These are phyloP conservation scores for Hystrix cristata DNA, from an alignment of 2,113 vertebrate genomes.

Conservation along the genomic window DNA sequence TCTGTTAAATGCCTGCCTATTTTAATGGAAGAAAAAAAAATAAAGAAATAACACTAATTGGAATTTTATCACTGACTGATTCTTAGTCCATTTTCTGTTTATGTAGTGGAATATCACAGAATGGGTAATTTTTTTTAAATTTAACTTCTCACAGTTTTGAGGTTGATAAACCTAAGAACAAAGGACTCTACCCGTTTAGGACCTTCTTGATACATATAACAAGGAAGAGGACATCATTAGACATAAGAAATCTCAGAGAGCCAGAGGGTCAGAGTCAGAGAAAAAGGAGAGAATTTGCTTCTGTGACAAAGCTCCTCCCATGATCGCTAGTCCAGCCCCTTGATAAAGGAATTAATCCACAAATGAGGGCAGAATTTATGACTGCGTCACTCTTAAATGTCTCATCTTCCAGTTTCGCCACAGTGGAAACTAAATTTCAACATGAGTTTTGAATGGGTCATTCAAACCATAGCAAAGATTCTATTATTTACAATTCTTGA, in stretches of 20 bases:
- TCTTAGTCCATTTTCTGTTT: background rate
- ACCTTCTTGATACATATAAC: background rate
- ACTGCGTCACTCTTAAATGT: background rate
- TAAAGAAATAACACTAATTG: background rate
- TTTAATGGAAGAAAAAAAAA: background rate
- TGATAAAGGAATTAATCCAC: background rate
- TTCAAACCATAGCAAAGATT: background rate
- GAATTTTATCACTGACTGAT: background rate
- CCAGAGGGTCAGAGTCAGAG: background rate
- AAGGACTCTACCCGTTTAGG: background rate
- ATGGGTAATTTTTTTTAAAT: background rate
- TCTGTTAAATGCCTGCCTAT: background rate
- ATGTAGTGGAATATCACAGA: background rate
- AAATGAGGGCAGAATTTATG: background rate
- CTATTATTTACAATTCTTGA: background rate
- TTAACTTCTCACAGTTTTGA: background rate
- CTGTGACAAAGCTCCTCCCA: background rate
- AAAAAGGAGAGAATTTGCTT: background rate
- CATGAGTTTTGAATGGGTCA: background rate
- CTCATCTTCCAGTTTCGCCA: background rate
- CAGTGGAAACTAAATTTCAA: background rate
- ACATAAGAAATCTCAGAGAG: background rate
- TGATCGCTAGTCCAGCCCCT: background rate
- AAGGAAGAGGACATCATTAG: background rate
- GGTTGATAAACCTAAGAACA: background rate